Base-by-base conservation (phyloP, 1,140 invertebrate genomes). In the Papilio helenus region DNA sequence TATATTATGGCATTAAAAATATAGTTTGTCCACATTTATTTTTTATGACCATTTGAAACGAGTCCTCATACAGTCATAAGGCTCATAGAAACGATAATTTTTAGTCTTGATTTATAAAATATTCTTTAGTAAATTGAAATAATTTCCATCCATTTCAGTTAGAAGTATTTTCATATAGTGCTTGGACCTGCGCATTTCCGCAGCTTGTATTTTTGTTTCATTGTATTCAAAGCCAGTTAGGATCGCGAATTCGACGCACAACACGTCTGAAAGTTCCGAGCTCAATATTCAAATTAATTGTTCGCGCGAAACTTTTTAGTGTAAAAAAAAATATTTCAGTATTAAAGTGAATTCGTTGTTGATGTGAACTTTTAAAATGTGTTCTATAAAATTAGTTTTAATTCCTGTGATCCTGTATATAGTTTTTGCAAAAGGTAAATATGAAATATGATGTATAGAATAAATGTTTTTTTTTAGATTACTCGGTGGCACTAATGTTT, bases 401-500 rank as follows among this genome's bases (percentile, higher is more conserved):
- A 58, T 73, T 8, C 29, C 81, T 18, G 81, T 83, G n/a, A 74
- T 82, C 26, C 58, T 83, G 79, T 82, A 72, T 58, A 58, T 81
- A 10, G 79, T 86, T 76, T 76, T 51, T 44, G 81, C 83, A 9
- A 86, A 84, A 86, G 83, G 85, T 86, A 83, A 82, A 61, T 79
- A 61, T 26, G 68, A 46, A 46, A 14, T 3, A 46, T 46, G 12
- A 46, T 46, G 14, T 16, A 46, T 46, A 3, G 44, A 3, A 3
- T 46, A 46, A 46, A 46, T 46, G 44, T 16, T 46, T 46, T 46
- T 46, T 46, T 46, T n/a, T 1, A 3, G 3, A 46, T 46, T 34
- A 2, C 34, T 34, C 34, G 3, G 34, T 34, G 9, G 44, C 42
- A 44, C 42, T 44, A 9, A 44, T 44, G 7, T 44, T 44, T 44